phyloP scores from a whole-genome alignment of 2,113 vertebrate genomes.

The Perognathus longimembris region DNA sequence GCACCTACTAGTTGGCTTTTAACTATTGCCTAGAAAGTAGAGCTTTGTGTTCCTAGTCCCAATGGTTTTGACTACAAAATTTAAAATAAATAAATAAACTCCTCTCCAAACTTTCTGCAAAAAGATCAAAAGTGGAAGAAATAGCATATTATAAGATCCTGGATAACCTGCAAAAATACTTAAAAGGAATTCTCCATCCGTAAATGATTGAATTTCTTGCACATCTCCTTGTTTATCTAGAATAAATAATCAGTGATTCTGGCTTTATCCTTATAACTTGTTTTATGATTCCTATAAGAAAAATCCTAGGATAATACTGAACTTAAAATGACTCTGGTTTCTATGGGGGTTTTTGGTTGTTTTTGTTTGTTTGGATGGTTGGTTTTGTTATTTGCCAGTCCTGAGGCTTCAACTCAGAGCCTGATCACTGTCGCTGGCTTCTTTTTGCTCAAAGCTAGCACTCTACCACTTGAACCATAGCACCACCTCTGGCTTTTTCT shows the following conservation, averaged over 20 bases:
- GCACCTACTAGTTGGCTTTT: background rate
- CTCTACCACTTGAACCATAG: too few species aligned
- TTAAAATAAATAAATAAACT: background rate
- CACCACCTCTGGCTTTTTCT: too few species aligned
- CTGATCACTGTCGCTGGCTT: too few species aligned
- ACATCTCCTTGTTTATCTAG: conserved; percentile 55
- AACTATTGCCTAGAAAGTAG: background rate
- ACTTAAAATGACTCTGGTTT: conserved; percentile 43
- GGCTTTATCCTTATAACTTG: conserved; percentile 34
- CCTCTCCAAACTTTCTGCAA: background rate
- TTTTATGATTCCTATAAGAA: conserved; percentile 62
- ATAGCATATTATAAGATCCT: background rate
- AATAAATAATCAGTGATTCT: conserved; percentile 52
- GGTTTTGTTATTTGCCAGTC: too few species aligned
- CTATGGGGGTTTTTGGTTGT: too few species aligned
- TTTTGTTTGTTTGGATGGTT: too few species aligned
- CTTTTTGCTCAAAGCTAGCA: too few species aligned
- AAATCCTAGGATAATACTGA: conserved; percentile 29
- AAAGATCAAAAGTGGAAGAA: conserved; percentile 41
- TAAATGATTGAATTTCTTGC: conserved; percentile 33
- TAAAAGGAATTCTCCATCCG: conserved; percentile 50
- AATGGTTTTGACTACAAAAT: conserved; percentile 25
- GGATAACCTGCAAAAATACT: conserved; percentile 36
- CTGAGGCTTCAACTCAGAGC: too few species aligned
- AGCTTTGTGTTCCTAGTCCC: background rate